Evolutionary conservation across 2,113 vertebrate genomes (phyloP), one percentile per base, ranked within the genome.

Genomic region (Phaethornis superciliosus): DNA sequence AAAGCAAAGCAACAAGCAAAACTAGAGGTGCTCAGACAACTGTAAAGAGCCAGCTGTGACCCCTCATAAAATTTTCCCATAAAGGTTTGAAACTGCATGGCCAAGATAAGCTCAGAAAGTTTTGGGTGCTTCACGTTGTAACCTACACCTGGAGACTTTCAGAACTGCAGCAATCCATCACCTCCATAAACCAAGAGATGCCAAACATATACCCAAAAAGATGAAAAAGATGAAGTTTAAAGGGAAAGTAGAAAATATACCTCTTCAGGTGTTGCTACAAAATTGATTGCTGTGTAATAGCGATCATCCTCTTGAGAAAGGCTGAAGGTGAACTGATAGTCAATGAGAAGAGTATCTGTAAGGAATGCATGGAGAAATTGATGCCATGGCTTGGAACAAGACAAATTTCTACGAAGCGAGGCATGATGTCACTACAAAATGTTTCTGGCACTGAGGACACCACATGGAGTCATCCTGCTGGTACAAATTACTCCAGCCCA

Each of bases 311-410:
- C 99, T 96, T 99, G 99, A 49, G 99, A 99, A 70, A 99, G 98
- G 96, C 99, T 99, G 98, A 99, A 99, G 96, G 99, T 99, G 98
- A 99, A 99, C 98, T 99, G 99, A 97, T 99, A 99, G 98, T 99
- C 99, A 72, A 99, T 99, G 87, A 99, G 98, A 40, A 99, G 98
- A 23, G 99, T 99, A 96, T 99, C 99, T 99, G 96, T 7, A 79
- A 85, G 89, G 60, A 94, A 94, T 1, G 81, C 55, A 89, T 0
- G 11, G 16, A 77, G 9, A 81, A 44, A 19, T 37, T 92, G 60
- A 94, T 7, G 11, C 52, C 55, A 4, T 1, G n/a, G 7, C 35
- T 67, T 60, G 65, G 44, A 70, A 65, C 2, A 83, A 87, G 82
- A 16, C 0, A n/a, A 49, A 24, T 32, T 24, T 22, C 37, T 12